Evolutionary conservation across 2,797 vertebrate genomes (phyloP), one percentile per base, ranked within the genome.

Genomic region (Gallirallus australis): DNA sequence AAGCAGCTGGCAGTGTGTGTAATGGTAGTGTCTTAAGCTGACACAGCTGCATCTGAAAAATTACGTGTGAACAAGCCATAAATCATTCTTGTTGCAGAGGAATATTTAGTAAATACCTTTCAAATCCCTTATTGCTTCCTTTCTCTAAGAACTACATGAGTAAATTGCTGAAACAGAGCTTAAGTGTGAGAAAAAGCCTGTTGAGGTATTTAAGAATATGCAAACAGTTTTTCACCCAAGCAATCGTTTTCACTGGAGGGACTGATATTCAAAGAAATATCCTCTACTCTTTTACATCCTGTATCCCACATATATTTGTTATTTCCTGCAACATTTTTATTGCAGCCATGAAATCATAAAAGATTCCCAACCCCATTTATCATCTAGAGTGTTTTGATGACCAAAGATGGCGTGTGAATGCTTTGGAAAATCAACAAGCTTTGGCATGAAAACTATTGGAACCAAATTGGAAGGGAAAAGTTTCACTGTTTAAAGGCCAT

Each of bases 61-160:
- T 14, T 12, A 28, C 56, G 25, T 40, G 17, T 31, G 79, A 86
- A 54, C 19, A 71, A 83, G 31, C 15, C 45, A 75, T 75, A 75
- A 90, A 83, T 83, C 45, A 75, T 64, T 83, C 59, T 52, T 70
- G 8, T 35, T 80, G 69, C 65, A 75, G 37, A 68, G 80, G 57
- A 86, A 24, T 91, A 88, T 86, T 93, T 90, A 48, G 23, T 75
- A 88, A 94, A 86, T 60, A 93, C 7, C 48, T 81, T 94, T 79
- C 61, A 78, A 79, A 86, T 48, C 15, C 56, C 65, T 59, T 86
- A 71, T 93, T 82, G 20, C 27, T 79, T 91, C 27, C 37, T 76
- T 13, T 60, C 30, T 77, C 31, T 72, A 75, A 73, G 27, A 91
- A 81, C 15, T 72, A 16, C 24, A 31, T 12, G 10, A 69, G 17